Evolutionary conservation across 1,140 invertebrate species (phyloP).

Genomic region (Pentalonia nigronervosa): DNA sequence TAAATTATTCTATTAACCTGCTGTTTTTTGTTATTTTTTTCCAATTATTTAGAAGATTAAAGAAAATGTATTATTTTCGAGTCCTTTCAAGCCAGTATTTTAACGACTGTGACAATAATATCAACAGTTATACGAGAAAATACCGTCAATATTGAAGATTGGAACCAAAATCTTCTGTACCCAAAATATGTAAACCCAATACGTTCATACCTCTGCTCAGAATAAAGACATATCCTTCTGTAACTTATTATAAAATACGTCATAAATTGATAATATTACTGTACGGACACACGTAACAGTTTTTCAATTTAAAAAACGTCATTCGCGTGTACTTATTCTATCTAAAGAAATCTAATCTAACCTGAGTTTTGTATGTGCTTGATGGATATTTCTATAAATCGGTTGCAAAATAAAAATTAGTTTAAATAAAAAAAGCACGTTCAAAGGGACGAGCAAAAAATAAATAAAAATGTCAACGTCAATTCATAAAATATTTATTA

Average conservation of each 20-base stretch:
- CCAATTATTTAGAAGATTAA: no score
- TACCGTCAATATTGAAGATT: not conserved
- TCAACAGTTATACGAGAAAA: not conserved
- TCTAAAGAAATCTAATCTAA: not conserved
- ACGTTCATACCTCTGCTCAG: not conserved
- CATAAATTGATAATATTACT: not conserved
- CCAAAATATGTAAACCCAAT: not conserved
- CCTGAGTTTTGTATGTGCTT: not conserved
- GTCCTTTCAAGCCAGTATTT: no score
- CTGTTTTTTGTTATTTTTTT: no score
- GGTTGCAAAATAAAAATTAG: not conserved
- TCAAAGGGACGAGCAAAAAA: not conserved
- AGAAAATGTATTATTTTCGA: no score
- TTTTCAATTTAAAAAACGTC: not conserved
- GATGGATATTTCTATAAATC: not conserved
- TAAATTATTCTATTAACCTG: no score
- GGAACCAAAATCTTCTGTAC: not conserved
- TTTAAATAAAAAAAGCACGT: slow-evolving; percentile 8
- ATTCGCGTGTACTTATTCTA: not conserved
- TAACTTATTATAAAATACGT: not conserved
- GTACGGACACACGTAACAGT: not conserved
- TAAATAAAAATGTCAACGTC: not conserved
- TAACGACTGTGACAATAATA: no score
- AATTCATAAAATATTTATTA: slow-evolving; percentile 7
- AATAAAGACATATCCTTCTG: not conserved